Percentiles rank a stretch among this genome's conserved stretches.
phyloP scores from a whole-genome alignment of 2,113 vertebrate species.

The Acrocephalus arundinaceus region DNA sequence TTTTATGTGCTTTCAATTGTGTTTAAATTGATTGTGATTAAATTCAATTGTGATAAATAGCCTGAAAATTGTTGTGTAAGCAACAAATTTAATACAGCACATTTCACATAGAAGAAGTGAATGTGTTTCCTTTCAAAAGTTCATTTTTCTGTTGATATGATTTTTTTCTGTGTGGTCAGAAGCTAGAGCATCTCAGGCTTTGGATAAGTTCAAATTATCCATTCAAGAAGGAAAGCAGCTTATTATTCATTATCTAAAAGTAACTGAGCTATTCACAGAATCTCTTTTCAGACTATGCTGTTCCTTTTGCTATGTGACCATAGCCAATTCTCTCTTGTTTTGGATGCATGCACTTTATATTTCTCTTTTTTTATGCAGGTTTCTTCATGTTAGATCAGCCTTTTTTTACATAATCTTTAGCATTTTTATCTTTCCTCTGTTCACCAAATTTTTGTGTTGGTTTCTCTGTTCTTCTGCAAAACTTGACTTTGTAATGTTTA shows the following conservation, averaged over 20 bases:
- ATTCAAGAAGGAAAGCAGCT: neutral
- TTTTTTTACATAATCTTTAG: neutral
- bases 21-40: no score
- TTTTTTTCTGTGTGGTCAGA: neutral
- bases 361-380: neutral
- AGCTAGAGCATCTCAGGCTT: neutral
- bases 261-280: neutral
- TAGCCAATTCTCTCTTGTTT: neutral
- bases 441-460: neutral
- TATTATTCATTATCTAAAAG: neutral
- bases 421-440: neutral
- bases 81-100: neutral
- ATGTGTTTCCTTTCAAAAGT: neutral
- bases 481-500: neutral
- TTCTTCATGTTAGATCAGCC: neutral
- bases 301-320: neutral
- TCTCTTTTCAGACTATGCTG: neutral
- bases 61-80: neutral
- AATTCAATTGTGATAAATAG: neutral
- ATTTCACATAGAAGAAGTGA: neutral
- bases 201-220: neutral
- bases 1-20: neutral
- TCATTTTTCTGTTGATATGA: neutral
- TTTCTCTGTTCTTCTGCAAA: neutral
- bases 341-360: neutral